A percentile compares a stretch with the other conserved stretches of the same genome.
phyloP scores from a whole-genome alignment of 1,140 invertebrate species.

The Listronotus bonariensis region DNA sequence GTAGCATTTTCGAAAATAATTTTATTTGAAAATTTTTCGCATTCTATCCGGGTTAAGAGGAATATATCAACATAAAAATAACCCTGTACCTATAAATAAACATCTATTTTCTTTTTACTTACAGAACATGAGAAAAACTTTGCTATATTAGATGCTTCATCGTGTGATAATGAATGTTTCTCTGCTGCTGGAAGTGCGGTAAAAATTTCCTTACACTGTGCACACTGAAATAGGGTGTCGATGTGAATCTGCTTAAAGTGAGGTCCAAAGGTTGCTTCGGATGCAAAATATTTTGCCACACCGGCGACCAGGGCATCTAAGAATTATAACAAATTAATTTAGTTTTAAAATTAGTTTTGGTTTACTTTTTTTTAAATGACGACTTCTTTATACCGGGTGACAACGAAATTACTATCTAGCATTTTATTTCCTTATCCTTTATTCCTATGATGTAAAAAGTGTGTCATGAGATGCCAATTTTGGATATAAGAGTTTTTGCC shows the following conservation, averaged over 20 bases:
- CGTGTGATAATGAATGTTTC: constrained; percentile 10
- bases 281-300: constrained; percentile 55
- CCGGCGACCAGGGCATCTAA: constrained; percentile 53
- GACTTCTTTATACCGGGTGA: too few relatives aligned
- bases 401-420: too few relatives aligned
- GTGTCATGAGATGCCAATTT: too few relatives aligned
- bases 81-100: constrained; percentile 7
- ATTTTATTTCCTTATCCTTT: too few relatives aligned
- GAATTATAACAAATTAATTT: too few relatives aligned
- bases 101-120: constrained; percentile 8
- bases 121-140: constrained; percentile 21
- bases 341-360: too few relatives aligned
- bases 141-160: constrained; percentile 3
- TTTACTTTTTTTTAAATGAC: too few relatives aligned
- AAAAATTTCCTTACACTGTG: constrained; percentile 34
- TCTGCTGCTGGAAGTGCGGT: constrained; percentile 1
- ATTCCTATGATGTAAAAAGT: too few relatives aligned
- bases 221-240: constrained; percentile 48
- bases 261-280: constrained; percentile 54
- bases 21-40: too few relatives aligned
- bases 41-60: not conserved
- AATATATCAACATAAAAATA: constrained; percentile 1
- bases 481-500: too few relatives aligned
- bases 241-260: constrained; percentile 58
- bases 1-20: too few relatives aligned